These are phyloP conservation scores for Gymnopithys bicolor DNA, from an alignment of 2,797 vertebrate genomes.

Conservation along the genomic window DNA sequence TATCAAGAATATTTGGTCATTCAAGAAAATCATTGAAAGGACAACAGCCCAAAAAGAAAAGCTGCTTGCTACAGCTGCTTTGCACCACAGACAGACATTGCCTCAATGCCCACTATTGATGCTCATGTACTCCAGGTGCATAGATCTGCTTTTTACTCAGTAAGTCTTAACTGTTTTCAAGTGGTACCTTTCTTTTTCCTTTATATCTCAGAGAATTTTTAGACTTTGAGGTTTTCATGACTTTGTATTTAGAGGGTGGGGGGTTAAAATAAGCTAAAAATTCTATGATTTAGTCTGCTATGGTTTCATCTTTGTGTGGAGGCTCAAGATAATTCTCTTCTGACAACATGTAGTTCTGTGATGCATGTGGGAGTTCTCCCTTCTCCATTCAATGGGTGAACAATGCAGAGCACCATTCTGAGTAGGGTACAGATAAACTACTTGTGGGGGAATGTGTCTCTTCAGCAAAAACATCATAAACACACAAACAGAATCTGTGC, in stretches of 20 bases:
- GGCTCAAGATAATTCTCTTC: not conserved
- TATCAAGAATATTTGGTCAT: not conserved
- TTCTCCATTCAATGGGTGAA: not conserved
- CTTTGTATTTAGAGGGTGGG: not conserved
- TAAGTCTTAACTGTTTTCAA: not conserved
- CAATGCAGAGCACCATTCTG: not conserved
- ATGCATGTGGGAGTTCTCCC: not conserved
- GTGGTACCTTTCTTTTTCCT: not conserved
- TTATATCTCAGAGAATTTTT: not conserved
- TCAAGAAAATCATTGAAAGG: not conserved
- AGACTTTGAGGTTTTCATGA: not conserved
- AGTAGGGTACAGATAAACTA: not conserved
- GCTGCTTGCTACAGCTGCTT: not conserved
- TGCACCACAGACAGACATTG: not conserved
- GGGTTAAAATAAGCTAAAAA: not conserved
- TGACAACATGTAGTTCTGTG: not conserved
- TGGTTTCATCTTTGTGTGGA: not conserved
- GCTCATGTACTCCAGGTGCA: not conserved
- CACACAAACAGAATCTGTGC: not conserved
- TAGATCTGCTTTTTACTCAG: not conserved
- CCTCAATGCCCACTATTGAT: not conserved
- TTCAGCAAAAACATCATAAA: not conserved
- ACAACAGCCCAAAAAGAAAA: not conserved
- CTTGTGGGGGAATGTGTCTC: not conserved
- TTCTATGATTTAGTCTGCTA: not conserved